Percentiles rank a stretch among this genome's conserved stretches.
Evolutionary conservation across 2,888 invertebrate species (phyloP).

Genomic region (Spilosoma lubricipeda): DNA sequence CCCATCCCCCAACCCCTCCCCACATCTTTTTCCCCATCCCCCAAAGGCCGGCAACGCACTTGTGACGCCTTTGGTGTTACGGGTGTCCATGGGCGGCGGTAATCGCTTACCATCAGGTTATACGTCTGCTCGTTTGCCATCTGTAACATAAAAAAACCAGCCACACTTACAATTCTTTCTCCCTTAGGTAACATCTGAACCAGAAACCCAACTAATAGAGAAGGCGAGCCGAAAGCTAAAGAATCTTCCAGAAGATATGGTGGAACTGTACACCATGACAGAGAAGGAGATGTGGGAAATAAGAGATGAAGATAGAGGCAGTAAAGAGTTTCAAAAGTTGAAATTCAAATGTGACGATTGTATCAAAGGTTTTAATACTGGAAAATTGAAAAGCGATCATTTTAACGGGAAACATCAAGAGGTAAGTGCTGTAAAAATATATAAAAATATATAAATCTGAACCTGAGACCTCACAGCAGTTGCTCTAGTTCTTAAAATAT

Average conservation of each 20-base stretch:
- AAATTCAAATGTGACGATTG: slow-evolving; percentile 68
- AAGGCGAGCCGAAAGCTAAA: slow-evolving; percentile 59
- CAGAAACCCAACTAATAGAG: not conserved
- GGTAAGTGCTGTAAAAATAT: too few relatives aligned
- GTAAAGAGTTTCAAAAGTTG: slow-evolving; percentile 62
- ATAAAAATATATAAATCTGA: too few relatives aligned
- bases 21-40: too few relatives aligned
- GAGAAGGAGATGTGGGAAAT: slow-evolving; percentile 73
- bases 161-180: not conserved
- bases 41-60: too few relatives aligned
- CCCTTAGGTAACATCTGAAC: not conserved
- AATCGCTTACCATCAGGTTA: too few relatives aligned
- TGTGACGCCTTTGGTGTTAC: too few relatives aligned
- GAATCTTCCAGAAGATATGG: slow-evolving; percentile 68
- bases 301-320: slow-evolving; percentile 58
- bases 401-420: slow-evolving; percentile 66
- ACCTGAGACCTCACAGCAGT: too few relatives aligned
- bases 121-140: too few relatives aligned
- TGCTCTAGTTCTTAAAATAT: too few relatives aligned
- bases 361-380: slow-evolving; percentile 68
- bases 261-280: slow-evolving; percentile 67
- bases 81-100: too few relatives aligned
- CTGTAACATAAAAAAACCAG: too few relatives aligned
- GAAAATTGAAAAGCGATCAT: slow-evolving; percentile 66
- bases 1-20: too few relatives aligned